Conservation (phyloP, 2,113 vertebrate genomes). For the Eclectus roratus region DNA sequence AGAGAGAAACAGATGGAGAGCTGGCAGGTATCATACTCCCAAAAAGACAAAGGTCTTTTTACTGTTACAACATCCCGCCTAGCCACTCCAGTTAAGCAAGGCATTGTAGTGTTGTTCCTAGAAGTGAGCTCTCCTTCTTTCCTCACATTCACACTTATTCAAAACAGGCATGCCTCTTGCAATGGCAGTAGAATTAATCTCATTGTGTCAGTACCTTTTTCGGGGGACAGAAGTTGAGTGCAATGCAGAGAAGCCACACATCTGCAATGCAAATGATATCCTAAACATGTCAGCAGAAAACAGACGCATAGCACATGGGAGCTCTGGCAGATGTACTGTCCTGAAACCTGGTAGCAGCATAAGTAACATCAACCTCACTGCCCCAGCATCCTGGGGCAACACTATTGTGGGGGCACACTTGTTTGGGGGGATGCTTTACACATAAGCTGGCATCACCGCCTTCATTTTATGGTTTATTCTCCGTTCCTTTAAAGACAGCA, state of each 20-base stretch:
- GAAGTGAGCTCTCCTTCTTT: not conserved
- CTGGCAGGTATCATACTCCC: not conserved
- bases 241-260: not conserved
- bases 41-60: not conserved
- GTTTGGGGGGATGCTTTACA: not conserved
- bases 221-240: not conserved
- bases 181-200: not conserved
- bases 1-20: not conserved
- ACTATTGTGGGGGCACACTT: not conserved
- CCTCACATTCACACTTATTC: not conserved
- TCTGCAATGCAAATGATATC: not conserved
- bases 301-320: not conserved
- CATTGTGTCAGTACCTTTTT: not conserved
- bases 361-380: not conserved
- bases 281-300: not conserved
- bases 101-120: not conserved
- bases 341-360: not conserved
- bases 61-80: not conserved
- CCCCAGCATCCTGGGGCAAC: too few relatives aligned
- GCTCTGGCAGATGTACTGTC: not conserved
- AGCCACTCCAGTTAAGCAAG: not conserved
- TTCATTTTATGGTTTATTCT: not conserved
- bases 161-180: not conserved
- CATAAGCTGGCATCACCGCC: fast-evolving
- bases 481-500: not conserved